These are phyloP conservation scores for Megaceryle alcyon DNA, from an alignment of 2,797 vertebrate species.

Conservation along the genomic window DNA sequence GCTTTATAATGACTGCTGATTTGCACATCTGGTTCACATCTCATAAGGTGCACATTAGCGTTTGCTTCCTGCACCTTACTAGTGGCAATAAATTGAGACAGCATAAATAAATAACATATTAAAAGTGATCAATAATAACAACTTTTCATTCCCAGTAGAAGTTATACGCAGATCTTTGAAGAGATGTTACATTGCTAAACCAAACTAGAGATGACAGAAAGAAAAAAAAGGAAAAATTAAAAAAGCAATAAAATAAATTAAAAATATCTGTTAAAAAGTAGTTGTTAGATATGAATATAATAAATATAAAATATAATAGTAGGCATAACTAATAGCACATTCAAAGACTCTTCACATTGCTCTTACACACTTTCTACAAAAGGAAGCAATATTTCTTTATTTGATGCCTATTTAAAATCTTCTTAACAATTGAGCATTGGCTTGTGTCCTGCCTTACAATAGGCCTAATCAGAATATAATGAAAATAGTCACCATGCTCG, in stretches of 20 bases:
- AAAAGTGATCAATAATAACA: not conserved
- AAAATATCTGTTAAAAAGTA: not conserved
- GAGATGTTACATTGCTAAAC: not conserved
- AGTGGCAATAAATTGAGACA: not conserved
- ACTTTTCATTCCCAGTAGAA: not conserved
- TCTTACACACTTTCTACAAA: not conserved
- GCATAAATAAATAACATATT: not conserved
- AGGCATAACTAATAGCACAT: not conserved
- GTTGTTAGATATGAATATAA: fast-evolving
- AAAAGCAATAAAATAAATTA: not conserved
- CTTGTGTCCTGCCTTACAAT: not conserved
- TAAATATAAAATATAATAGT: not conserved
- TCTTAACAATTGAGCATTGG: not conserved
- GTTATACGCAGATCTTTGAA: not conserved
- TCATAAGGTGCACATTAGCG: not conserved
- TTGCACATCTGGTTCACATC: not conserved
- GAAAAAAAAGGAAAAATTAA: not conserved
- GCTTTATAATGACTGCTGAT: not conserved
- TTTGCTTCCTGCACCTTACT: not conserved
- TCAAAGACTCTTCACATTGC: not conserved
- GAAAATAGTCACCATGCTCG: not conserved
- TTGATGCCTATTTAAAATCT: not conserved
- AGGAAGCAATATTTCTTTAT: not conserved
- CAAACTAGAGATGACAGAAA: not conserved
- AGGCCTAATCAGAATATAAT: not conserved